Conservation (phyloP, 2,113 vertebrate genomes). For the Apistogramma diplotaenia region DNA sequence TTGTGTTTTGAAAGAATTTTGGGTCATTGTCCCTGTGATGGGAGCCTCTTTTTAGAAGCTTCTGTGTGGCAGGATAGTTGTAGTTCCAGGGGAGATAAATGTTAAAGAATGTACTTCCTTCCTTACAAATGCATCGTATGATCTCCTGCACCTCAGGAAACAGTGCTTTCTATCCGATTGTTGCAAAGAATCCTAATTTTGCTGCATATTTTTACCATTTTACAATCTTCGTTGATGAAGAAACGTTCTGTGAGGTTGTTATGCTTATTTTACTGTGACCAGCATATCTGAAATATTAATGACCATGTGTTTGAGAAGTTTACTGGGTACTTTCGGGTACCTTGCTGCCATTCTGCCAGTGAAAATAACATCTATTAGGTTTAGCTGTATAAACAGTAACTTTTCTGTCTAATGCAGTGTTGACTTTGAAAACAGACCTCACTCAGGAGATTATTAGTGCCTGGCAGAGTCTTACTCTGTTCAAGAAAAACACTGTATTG, state of each 20-base stretch:
- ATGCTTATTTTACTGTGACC: not conserved
- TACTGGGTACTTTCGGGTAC: not conserved
- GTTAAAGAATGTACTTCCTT: conserved; percentile 15
- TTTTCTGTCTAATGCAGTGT: conserved; percentile 13
- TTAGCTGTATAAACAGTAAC: conserved; percentile 1
- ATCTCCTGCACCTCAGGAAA: not conserved
- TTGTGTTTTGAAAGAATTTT: not conserved
- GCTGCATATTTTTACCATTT: not conserved
- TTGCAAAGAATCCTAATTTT: not conserved
- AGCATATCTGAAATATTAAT: not conserved
- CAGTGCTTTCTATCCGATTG: not conserved
- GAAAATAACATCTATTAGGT: conserved; percentile 1
- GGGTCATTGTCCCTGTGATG: not conserved
- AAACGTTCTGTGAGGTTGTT: not conserved
- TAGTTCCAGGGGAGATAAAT: not conserved
- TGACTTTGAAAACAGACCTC: conserved; percentile 48
- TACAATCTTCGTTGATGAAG: not conserved
- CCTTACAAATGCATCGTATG: not conserved
- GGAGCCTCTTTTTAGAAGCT: not conserved
- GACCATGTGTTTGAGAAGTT: not conserved
- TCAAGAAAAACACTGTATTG: conserved; percentile 27
- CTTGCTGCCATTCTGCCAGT: not conserved
- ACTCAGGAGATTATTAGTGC: conserved; percentile 31
- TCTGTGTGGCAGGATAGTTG: not conserved
- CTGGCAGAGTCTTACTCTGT: conserved; percentile 14